Base-by-base conservation (phyloP, 1,140 invertebrate genomes). In the Drosophila takahashii region DNA sequence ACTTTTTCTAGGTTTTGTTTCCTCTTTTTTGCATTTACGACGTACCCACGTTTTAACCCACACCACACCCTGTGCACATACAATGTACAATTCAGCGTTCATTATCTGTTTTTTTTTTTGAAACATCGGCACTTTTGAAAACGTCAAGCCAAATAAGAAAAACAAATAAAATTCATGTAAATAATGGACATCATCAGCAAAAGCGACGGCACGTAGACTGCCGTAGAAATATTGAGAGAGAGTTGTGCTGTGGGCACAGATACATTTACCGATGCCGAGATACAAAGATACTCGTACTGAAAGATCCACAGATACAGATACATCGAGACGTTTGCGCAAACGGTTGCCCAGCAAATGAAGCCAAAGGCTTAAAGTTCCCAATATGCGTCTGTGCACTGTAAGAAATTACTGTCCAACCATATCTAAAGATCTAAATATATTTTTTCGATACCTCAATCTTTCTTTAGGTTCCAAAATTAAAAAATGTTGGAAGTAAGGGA, bases 131-230 rank as follows among this genome's bases (percentile, higher is more conserved):
- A 89, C 84, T 89, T 89, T 89, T 89, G 84, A 89, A 77, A 90
- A 89, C 79, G 85, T 77, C 80, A 90, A 87, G 77, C 80, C 85
- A 89, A 89, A 89, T 89, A 89, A 89, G 85, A 84, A 89, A 89
- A 89, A 84, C 85, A 89, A 89, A 89, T 89, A 89, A 90, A 89
- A 90, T 89, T 71, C 79, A 90, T 89, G 84, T 90, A 89, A 89
- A 89, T 89, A 89, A 89, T 89, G 84, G 84, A 89, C 84, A 86
- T 87, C 81, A 87, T 87, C 81, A 87, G 81, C 83, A 86, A 76
- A 67, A 76, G 73, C 71, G 60, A 78, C 67, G 67, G 79, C 80
- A 89, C 73, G 81, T 86, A 77, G 84, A 72, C 79, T 51, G 66
- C 79, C 77, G 45, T 41, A 66, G 47, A 61, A 52, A 45, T 57